These are phyloP conservation scores for Gallinago nigripennis DNA, from an alignment of 2,797 vertebrate species.

Conservation along the genomic window DNA sequence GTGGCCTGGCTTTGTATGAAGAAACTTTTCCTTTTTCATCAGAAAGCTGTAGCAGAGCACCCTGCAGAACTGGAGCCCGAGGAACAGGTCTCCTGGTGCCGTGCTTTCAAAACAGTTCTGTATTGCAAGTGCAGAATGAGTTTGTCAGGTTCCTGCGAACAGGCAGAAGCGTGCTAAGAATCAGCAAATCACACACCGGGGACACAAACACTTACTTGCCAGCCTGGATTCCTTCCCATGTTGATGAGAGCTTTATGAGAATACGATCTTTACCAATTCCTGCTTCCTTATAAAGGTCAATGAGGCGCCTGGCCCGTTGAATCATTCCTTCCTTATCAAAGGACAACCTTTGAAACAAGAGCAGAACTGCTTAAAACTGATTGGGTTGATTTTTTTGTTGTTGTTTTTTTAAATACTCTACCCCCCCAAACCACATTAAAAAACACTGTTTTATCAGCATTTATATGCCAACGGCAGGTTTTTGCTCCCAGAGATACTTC, in stretches of 20 bases:
- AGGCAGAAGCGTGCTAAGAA: neutral
- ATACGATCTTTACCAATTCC: constrained; percentile 90
- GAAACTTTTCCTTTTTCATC: neutral
- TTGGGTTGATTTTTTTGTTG: too few species aligned
- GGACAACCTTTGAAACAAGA: constrained; percentile 81
- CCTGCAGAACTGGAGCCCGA: neutral
- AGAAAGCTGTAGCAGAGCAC: neutral
- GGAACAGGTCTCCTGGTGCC: neutral
- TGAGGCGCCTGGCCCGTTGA: constrained; percentile 84
- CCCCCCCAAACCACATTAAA: neutral
- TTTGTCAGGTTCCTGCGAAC: neutral
- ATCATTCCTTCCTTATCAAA: constrained; percentile 94
- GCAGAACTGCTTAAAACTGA: neutral
- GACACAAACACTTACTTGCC: constrained; percentile 82
- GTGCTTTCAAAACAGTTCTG: neutral
- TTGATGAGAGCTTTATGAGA: constrained; percentile 95
- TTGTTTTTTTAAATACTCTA: neutral
- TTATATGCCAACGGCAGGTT: neutral
- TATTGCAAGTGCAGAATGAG: fast-evolving
- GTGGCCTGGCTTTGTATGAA: neutral
- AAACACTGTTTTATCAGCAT: neutral
- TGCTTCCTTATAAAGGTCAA: constrained; percentile 89
- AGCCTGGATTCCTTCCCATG: constrained; percentile 98
- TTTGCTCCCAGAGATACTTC: neutral
- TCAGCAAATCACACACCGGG: neutral